Evolutionary conservation across 1,140 invertebrate species (phyloP).

Genomic region (Drosophila suzukii): DNA sequence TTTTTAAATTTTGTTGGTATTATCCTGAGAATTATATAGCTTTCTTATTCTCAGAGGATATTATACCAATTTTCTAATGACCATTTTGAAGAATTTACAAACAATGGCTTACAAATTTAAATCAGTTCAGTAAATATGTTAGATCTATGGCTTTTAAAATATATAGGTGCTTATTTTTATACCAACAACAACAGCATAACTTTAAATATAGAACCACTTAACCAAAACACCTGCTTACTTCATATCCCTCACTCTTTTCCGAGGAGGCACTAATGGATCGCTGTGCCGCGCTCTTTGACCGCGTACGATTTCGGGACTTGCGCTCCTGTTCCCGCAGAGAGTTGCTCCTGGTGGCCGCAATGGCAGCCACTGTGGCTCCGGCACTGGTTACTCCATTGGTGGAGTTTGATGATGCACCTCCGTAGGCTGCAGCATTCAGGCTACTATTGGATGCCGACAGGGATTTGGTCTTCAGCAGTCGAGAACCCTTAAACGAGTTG

Average conservation of each 20-base stretch:
- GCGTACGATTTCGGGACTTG: conserved; percentile 77
- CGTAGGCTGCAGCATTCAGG: conserved; percentile 52
- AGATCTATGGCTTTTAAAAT: background rate
- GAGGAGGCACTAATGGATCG: conserved; percentile 81
- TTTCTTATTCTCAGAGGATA: too few species aligned
- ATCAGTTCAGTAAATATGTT: background rate
- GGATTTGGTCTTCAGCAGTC: conserved; percentile 67
- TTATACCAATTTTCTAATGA: too few species aligned
- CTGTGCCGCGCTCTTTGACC: conserved; percentile 75
- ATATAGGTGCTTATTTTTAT: background rate
- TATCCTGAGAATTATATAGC: too few species aligned
- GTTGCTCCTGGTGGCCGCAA: conserved; percentile 76
- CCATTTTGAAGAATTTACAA: too few species aligned
- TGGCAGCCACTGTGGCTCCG: conserved; percentile 68
- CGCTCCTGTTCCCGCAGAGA: conserved; percentile 82
- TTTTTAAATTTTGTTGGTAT: too few species aligned
- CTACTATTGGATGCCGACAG: conserved; percentile 76
- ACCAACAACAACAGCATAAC: conserved; percentile 50
- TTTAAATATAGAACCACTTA: conserved; percentile 4
- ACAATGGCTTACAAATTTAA: too few species aligned
- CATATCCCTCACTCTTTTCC: conserved; percentile 88
- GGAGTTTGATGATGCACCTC: conserved; percentile 9
- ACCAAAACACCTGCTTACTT: conserved; percentile 85
- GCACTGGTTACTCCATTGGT: conserved; percentile 41
- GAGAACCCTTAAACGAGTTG: conserved; percentile 68